phyloP scores from a whole-genome alignment of 2,888 invertebrate genomes.

The Heliconius ethilla region DNA sequence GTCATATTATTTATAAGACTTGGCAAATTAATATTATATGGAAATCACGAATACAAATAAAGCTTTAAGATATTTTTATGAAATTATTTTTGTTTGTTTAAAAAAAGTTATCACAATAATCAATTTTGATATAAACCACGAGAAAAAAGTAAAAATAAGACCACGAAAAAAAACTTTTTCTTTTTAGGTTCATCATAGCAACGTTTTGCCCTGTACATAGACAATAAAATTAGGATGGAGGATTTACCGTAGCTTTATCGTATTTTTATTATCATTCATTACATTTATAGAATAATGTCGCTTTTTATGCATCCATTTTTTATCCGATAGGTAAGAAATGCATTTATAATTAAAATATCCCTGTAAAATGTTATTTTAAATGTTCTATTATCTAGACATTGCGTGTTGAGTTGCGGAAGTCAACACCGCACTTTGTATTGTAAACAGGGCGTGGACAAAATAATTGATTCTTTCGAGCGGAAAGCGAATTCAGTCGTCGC shows the following conservation, averaged over 20 bases:
- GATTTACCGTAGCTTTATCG: not conserved
- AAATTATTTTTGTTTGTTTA: not conserved
- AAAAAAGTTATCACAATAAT: not conserved
- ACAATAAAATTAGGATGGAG: not conserved
- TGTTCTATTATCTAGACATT: not conserved
- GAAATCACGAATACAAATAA: not conserved
- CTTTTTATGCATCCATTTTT: not conserved
- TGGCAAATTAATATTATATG: conserved; percentile 3
- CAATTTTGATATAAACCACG: not conserved
- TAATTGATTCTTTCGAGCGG: not conserved
- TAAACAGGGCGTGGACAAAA: not conserved
- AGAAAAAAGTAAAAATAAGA: not conserved
- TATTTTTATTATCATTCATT: not conserved
- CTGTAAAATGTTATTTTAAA: not conserved
- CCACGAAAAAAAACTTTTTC: not conserved
- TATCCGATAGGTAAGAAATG: not conserved
- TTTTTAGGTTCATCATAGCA: too few species aligned
- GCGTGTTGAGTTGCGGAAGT: too few species aligned
- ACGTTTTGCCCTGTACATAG: not conserved
- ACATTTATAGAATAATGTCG: not conserved
- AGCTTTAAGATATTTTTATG: not conserved
- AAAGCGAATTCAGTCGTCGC: not conserved
- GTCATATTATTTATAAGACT: not conserved
- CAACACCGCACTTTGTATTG: not conserved
- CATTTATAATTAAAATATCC: not conserved